Conservation (phyloP, 2,888 invertebrate genomes). For the Helleia helle region DNA sequence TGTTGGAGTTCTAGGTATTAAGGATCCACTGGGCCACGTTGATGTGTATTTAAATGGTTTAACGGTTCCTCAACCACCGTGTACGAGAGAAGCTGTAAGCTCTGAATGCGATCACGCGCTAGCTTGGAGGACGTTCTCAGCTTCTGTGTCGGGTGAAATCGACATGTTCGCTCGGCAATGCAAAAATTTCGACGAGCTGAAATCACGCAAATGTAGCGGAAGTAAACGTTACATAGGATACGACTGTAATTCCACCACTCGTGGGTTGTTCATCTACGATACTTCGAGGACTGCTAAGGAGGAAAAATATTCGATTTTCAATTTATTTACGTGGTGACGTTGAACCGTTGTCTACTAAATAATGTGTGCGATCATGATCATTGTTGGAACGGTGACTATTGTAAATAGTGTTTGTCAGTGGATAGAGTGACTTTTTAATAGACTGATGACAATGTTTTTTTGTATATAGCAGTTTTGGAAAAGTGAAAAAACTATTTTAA, state of each 20-base stretch:
- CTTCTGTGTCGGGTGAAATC: slow-evolving; percentile 32
- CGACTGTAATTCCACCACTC: slow-evolving; percentile 27
- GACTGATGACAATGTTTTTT: no score
- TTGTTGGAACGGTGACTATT: no score
- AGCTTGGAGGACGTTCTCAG: slow-evolving; percentile 47
- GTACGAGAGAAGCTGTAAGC: slow-evolving; percentile 36
- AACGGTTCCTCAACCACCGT: slow-evolving; percentile 48
- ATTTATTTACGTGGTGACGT: no score
- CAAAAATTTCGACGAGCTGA: slow-evolving; percentile 37
- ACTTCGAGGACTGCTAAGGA: slow-evolving; percentile 24
- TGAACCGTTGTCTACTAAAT: no score
- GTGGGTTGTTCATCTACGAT: slow-evolving; percentile 47
- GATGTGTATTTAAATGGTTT: slow-evolving; percentile 59
- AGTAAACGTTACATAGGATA: slow-evolving; percentile 37
- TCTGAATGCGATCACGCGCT: slow-evolving; percentile 55
- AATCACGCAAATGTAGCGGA: slow-evolving; percentile 35
- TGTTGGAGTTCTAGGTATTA: slow-evolving; percentile 48
- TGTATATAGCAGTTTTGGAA: no score
- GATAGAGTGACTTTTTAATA: no score
- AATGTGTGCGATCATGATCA: no score
- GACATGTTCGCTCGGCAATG: slow-evolving; percentile 37
- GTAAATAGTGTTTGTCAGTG: no score
- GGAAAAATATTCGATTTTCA: slow-evolving; percentile 29
- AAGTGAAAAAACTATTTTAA: no score
- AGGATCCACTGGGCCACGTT: slow-evolving; percentile 44